Conservation (phyloP, 2,113 vertebrate genomes). For the Oreochromis spilurus region DNA sequence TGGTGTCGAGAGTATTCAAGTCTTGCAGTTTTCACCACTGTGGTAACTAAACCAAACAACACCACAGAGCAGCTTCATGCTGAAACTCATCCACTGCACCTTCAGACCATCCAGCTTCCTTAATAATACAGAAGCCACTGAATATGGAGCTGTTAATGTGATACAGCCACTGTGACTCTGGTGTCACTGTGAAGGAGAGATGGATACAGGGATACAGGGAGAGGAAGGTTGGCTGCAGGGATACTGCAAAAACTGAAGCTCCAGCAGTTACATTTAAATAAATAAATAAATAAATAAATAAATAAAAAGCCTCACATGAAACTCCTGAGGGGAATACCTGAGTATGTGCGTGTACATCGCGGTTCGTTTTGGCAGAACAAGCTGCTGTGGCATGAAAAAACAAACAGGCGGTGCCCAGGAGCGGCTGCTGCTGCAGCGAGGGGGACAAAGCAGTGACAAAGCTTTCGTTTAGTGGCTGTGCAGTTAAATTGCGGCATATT, state of each 20-base stretch:
- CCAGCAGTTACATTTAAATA: not conserved
- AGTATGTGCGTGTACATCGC: not conserved
- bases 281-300: not conserved
- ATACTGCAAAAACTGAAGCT: constrained; percentile 16
- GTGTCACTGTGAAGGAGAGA: constrained; percentile 48
- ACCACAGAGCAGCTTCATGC: not conserved
- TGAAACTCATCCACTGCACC: not conserved
- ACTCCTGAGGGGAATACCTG: not conserved
- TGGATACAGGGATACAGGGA: not conserved
- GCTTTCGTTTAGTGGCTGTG: not conserved
- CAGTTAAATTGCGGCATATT: not conserved
- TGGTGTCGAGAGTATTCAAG: not conserved
- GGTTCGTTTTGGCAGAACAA: not conserved
- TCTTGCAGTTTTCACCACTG: not conserved
- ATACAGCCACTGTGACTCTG: constrained; percentile 39
- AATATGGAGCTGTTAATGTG: constrained; percentile 58
- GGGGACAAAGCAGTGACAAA: constrained; percentile 7
- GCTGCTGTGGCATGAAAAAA: not conserved
- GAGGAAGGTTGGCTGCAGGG: not conserved
- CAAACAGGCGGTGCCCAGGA: not conserved
- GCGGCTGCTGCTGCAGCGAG: not conserved
- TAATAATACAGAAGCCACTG: constrained; percentile 62
- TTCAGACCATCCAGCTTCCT: constrained; percentile 5
- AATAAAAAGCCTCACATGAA: not conserved
- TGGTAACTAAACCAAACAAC: not conserved